Conservation (phyloP, 2,797 vertebrate genomes). For the Microctenopoma lineatum region DNA sequence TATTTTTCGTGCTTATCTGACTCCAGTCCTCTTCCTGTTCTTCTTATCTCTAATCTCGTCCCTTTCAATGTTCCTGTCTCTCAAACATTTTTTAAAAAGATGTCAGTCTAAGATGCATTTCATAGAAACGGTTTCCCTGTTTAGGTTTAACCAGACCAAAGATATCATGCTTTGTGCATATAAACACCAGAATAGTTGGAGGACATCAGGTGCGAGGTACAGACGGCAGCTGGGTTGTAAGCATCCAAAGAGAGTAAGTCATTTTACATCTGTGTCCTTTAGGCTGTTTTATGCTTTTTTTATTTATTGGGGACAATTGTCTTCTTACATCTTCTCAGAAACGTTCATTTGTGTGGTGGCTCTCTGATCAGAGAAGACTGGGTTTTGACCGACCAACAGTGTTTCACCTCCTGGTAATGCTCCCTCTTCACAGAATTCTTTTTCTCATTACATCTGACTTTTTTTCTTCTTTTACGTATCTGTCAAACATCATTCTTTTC, state of each 20-base stretch:
- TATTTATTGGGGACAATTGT: background rate
- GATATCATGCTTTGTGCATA: conserved; percentile 84
- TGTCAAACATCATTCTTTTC: background rate
- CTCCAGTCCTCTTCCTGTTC: conserved; percentile 23
- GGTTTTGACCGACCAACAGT: conserved; percentile 96
- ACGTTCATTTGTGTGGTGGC: conserved; percentile 93
- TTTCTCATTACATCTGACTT: too few species aligned
- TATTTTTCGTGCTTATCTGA: conserved; percentile 35
- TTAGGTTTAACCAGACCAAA: conserved; percentile 59
- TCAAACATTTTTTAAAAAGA: conserved; percentile 37
- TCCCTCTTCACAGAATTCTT: background rate
- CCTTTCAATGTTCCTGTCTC: conserved; percentile 40
- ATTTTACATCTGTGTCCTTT: background rate
- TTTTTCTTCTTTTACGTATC: too few species aligned
- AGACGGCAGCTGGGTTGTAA: conserved; percentile 95
- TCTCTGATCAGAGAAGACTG: conserved; percentile 95
- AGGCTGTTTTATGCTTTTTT: background rate
- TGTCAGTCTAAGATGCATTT: conserved; percentile 18
- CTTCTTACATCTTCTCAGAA: conserved; percentile 76
- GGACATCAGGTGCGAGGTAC: conserved; percentile 89
- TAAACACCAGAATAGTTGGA: conserved; percentile 91
- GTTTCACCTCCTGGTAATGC: conserved; percentile 92
- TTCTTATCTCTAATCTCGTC: conserved; percentile 43
- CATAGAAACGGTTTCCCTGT: conserved; percentile 30
- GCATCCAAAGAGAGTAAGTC: conserved; percentile 87